Base-by-base conservation (phyloP, 1,140 invertebrate genomes). In the Aphaenogaster floridana region DNA sequence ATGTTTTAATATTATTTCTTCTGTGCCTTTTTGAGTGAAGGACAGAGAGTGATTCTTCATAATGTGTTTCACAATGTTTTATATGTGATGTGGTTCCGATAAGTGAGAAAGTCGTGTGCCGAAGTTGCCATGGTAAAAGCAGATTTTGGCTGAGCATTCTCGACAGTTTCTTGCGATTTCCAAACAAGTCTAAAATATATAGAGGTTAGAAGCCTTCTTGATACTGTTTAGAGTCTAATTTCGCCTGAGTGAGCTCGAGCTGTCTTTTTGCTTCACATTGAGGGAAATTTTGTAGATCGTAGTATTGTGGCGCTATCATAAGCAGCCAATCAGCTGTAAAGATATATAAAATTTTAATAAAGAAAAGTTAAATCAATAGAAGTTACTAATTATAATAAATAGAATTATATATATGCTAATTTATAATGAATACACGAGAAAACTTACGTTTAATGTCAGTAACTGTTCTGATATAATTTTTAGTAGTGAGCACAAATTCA, bases 401-500 rank as follows among this genome's bases (percentile, higher is more conserved):
- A 28, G 28, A 28, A 28, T 28, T 28, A 28, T 28, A 9, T 78
- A 28, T 57, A 1, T 13, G 17, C 8, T 69, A n/a, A 50, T 79
- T 28, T 48, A 77, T 52, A 64, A 78, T 68, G 77, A 64, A 86
- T 74, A 85, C 8, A 36, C 17, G 0, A 13, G 0, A 72, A 52
- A 63, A 97, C 97, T 96, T 96, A 99, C 99, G 99, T 97, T 99
- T 99, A 74, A 99, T 98, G 94, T 99, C 99, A 3, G 99, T 99
- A 1, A 99, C 99, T 1, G 99, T 99, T 90, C 99, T 96, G 90
- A 99, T 99, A 94, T 99, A 99, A 95, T 99, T 99, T 95, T 99
- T 99, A 15, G 99, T 99, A 48, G 99, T 99, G 76, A 99, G 96
- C 45, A 99, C 99, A 95, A 99, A 99, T 96, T 99, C 99, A 96